Evolutionary conservation across 2,888 invertebrate genomes (phyloP), one percentile per base, ranked within the genome.

Genomic region (Trissolcus japonicus): DNA sequence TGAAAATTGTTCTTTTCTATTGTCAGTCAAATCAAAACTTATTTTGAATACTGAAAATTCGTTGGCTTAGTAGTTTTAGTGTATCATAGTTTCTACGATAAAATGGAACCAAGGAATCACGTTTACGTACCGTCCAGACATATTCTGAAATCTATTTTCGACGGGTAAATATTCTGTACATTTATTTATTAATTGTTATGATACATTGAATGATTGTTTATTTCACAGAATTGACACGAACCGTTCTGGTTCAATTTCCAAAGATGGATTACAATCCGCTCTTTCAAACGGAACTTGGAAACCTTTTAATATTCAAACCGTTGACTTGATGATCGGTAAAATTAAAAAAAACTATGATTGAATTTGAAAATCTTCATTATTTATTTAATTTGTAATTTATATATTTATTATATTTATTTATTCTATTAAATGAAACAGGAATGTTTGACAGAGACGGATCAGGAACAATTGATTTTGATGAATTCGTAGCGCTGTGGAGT

Each of bases 401-500:
- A 46, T 46, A 46, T 16, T n/a, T 14, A 46, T 14, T 4, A n/a
- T 46, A 16, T 46, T 6, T 14, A 9, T 46, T 14, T 16, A 46
- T 46, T 46, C n/a, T 46, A 9, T 29, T 9, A 6, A 29, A 7
- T 29, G 29, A 6, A 29, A 35, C 29, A 54, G 54, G 29, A 13
- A 25, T 54, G 13, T 54, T 54, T 29, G 29, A 21, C 14, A 7
- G 19, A 21, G 7, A 54, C 84, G 95, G 94, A 84, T 92, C 94
- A 83, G 98, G 98, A 11, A 95, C 94, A 1, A 97, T 99, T 68
- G 95, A 93, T 83, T 98, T 98, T 89, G 95, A 97, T 84, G 98
- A 99, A 89, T 99, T 99, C 90, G 95, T 96, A 60, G 95, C 96
- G 0, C 90, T 99, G 0, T 99, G 99, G 99, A 97, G 98, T 88